phyloP scores from a whole-genome alignment of 1,140 invertebrate species.

The Orchestia grillus region DNA sequence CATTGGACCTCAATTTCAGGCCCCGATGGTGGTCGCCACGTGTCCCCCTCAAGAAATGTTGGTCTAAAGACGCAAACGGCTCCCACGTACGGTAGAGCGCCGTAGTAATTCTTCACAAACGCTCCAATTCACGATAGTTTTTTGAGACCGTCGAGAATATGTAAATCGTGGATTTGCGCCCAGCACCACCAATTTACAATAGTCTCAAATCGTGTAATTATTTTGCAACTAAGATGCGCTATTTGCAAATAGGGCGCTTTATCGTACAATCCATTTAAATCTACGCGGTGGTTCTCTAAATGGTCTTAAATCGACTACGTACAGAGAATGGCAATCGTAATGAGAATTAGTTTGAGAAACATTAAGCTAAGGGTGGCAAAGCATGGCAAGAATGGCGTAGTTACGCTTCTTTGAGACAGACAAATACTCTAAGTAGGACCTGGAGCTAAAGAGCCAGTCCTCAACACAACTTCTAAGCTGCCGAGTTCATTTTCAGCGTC shows the following conservation, averaged over 20 bases:
- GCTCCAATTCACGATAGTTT: no score
- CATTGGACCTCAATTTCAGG: neutral
- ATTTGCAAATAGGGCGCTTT: no score
- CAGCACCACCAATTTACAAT: no score
- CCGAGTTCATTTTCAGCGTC: neutral
- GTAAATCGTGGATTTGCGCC: no score
- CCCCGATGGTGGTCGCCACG: neutral
- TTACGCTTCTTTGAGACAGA: neutral
- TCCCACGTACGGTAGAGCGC: neutral
- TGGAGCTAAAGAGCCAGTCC: neutral
- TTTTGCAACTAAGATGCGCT: no score
- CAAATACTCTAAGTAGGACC: neutral
- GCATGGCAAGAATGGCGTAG: neutral
- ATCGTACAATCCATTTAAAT: neutral
- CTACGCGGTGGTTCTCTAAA: neutral
- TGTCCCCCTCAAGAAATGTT: neutral
- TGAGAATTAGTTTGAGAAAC: neutral
- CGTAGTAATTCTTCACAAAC: no score
- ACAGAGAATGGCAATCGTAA: neutral
- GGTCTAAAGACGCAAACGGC: neutral
- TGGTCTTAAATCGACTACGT: neutral
- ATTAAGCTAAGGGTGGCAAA: neutral
- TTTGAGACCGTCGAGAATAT: no score
- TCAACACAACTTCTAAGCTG: no score
- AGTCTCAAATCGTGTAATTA: no score